Evolutionary conservation across 1,140 invertebrate genomes (phyloP).

Genomic region (Schlechtendalia chinensis): DNA sequence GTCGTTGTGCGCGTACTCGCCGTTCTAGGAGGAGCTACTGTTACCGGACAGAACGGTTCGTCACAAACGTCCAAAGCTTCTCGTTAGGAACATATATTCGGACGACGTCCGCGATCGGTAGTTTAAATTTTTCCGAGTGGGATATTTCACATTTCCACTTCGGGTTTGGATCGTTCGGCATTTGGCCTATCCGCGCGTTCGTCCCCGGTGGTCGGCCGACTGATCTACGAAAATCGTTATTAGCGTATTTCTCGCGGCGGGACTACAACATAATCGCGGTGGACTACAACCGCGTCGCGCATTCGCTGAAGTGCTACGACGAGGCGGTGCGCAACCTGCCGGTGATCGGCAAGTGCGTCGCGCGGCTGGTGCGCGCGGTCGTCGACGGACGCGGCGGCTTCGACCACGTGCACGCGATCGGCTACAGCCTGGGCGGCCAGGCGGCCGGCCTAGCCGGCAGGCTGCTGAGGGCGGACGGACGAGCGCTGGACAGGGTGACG

Average conservation of each 20-base stretch:
- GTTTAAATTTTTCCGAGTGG: too few species aligned
- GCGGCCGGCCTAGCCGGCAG: not conserved
- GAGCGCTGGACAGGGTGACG: not conserved
- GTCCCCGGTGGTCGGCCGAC: too few species aligned
- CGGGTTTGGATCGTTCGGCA: too few species aligned
- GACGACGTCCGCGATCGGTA: too few species aligned
- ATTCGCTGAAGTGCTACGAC: not conserved
- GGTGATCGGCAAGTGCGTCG: not conserved
- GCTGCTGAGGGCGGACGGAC: not conserved
- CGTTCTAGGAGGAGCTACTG: too few species aligned
- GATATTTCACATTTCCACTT: too few species aligned
- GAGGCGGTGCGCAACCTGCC: not conserved
- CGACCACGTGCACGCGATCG: constrained; percentile 1
- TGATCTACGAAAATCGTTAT: too few species aligned
- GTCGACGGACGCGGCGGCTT: not conserved
- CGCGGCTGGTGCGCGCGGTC: not conserved
- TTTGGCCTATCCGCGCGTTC: too few species aligned
- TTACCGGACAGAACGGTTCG: too few species aligned
- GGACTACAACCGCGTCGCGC: not conserved
- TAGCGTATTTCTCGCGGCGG: not conserved
- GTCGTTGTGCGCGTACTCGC: too few species aligned
- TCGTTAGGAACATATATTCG: too few species aligned
- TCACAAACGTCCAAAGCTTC: too few species aligned
- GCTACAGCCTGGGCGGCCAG: constrained; percentile 13
- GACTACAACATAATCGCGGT: constrained; percentile 6